These are phyloP conservation scores for Drosophila arizonae DNA, from an alignment of 1,140 invertebrate genomes.

Conservation along the genomic window DNA sequence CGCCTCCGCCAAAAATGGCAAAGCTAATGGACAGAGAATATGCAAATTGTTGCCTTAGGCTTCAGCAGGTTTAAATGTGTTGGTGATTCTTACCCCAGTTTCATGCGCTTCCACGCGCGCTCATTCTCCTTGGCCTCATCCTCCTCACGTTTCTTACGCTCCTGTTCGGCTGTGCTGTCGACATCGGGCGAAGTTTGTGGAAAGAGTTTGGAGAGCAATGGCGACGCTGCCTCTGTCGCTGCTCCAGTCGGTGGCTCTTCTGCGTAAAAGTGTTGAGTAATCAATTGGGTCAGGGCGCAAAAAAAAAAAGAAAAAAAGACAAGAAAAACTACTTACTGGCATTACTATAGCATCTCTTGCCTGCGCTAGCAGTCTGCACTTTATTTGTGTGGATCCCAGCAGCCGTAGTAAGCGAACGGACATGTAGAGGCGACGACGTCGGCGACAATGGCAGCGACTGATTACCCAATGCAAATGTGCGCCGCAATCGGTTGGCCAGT, in stretches of 20 bases:
- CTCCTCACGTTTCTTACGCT: constrained; percentile 74
- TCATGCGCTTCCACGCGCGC: constrained; percentile 86
- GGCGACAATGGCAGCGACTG: constrained; percentile 12
- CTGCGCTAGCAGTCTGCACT: not conserved
- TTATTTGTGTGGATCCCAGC: constrained; percentile 7
- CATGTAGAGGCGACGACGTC: not conserved
- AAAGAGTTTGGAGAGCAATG: constrained; percentile 74
- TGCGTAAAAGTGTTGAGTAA: constrained; percentile 13
- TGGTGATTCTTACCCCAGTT: constrained; percentile 83
- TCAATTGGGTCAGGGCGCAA: not conserved
- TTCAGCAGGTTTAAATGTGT: not conserved
- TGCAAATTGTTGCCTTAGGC: not conserved
- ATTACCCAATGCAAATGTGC: constrained; percentile 50
- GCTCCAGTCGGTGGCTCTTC: constrained; percentile 15
- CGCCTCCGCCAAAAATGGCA: constrained; percentile 84
- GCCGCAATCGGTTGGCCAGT: constrained; percentile 33
- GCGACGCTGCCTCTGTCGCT: not conserved
- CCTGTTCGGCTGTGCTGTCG: constrained; percentile 58
- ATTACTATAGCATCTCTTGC: constrained; percentile 33
- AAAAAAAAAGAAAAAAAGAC: too few relatives aligned
- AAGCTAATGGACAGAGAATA: constrained; percentile 79
- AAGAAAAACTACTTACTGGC: constrained; percentile 40
- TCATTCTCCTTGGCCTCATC: constrained; percentile 84
- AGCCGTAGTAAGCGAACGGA: constrained; percentile 16
- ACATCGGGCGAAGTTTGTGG: constrained; percentile 74